These are phyloP conservation scores for Epinotia ramella DNA, from an alignment of 2,888 invertebrate species.

Conservation along the genomic window DNA sequence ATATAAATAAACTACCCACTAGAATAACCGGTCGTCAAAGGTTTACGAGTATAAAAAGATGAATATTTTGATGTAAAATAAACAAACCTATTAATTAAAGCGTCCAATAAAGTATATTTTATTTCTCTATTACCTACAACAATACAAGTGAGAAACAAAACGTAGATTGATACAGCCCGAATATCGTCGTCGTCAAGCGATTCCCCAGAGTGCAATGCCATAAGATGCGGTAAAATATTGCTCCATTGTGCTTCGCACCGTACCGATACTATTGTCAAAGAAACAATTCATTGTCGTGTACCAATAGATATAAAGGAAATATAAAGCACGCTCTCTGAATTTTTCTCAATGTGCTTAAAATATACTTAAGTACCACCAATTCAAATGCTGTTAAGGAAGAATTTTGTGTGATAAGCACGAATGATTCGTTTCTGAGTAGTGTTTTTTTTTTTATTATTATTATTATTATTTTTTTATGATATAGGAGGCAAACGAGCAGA, in stretches of 20 bases:
- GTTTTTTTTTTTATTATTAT: too few species aligned
- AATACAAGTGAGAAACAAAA: conserved; percentile 1
- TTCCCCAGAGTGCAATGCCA: conserved; percentile 25
- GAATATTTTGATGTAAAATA: too few species aligned
- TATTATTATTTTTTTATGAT: too few species aligned
- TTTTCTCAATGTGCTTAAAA: not conserved
- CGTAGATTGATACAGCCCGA: conserved; percentile 30
- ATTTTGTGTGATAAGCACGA: too few species aligned
- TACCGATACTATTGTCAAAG: conserved; percentile 12
- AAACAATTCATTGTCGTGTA: conserved; percentile 23
- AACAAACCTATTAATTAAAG: too few species aligned
- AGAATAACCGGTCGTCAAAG: too few species aligned
- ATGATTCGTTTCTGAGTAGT: too few species aligned
- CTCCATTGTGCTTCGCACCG: conserved; percentile 24
- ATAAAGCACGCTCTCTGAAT: not conserved
- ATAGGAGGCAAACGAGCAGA: too few species aligned
- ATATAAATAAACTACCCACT: too few species aligned
- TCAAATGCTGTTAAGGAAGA: too few species aligned
- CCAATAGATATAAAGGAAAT: conserved; percentile 3
- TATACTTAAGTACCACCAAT: too few species aligned
- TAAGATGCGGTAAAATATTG: conserved; percentile 36
- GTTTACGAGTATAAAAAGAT: too few species aligned
- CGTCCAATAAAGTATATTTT: not conserved
- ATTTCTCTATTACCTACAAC: not conserved
- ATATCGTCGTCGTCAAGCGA: conserved; percentile 9